These are phyloP conservation scores for Drosophila pectinifera DNA, from an alignment of 1,140 invertebrate species.

Conservation along the genomic window DNA sequence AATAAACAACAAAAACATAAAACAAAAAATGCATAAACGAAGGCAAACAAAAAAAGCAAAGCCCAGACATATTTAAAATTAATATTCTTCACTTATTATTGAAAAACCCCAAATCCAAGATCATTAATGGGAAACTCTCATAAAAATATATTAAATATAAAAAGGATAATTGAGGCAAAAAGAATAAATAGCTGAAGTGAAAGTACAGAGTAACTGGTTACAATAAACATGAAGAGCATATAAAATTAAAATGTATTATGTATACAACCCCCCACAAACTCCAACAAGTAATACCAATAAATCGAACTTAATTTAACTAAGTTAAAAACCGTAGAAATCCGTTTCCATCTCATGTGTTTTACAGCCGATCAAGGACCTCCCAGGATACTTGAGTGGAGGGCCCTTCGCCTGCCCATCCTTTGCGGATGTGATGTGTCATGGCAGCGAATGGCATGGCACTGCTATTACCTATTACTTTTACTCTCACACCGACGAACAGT, in stretches of 20 bases:
- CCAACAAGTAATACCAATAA: conserved; percentile 66
- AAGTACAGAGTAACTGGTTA: conserved; percentile 76
- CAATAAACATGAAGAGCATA: conserved; percentile 72
- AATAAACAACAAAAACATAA: conserved; percentile 53
- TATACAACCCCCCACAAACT: conserved; percentile 61
- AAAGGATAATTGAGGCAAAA: conserved; percentile 55
- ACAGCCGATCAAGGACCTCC: conserved; percentile 24
- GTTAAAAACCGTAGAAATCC: conserved; percentile 35
- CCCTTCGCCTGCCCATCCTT: not conserved
- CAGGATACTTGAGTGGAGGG: conserved; percentile 10
- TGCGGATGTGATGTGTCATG: conserved; percentile 2
- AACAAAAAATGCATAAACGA: conserved; percentile 34
- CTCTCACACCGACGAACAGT: conserved; percentile 15
- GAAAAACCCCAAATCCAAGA: conserved; percentile 50
- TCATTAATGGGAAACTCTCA: conserved; percentile 70
- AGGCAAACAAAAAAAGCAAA: conserved; percentile 31
- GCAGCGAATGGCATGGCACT: conserved; percentile 20
- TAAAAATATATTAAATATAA: conserved; percentile 41
- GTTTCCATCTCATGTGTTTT: conserved; percentile 49
- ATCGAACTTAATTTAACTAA: conserved; percentile 69
- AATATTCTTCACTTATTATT: conserved; percentile 78
- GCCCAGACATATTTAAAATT: conserved; percentile 71
- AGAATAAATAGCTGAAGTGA: conserved; percentile 63
- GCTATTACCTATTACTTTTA: conserved; percentile 16
- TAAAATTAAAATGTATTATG: conserved; percentile 72